Conservation (phyloP, 2,797 vertebrate species). For the Bothrops alternatus region DNA sequence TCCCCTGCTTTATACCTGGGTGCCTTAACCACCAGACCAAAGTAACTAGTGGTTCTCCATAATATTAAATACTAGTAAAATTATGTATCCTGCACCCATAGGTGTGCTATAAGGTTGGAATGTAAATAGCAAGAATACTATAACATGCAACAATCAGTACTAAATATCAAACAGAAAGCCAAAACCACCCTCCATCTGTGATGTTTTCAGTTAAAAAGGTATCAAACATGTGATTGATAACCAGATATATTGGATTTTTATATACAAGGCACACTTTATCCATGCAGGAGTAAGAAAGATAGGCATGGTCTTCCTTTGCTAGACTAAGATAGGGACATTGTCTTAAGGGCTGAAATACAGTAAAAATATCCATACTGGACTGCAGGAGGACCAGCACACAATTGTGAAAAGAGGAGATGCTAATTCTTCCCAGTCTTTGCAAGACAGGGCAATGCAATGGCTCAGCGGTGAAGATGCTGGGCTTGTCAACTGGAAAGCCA, state of each 20-base stretch:
- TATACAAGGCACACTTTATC: background rate
- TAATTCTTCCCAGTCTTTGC: background rate
- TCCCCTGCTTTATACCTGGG: background rate
- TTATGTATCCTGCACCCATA: background rate
- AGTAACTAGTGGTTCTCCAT: background rate
- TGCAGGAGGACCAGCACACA: background rate
- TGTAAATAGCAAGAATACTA: background rate
- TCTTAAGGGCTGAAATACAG: background rate
- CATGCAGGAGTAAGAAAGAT: background rate
- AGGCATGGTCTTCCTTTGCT: background rate
- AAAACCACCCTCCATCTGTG: background rate
- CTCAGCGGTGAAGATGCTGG: background rate
- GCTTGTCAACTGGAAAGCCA: background rate
- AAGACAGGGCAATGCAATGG: background rate
- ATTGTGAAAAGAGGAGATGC: background rate
- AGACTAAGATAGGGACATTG: background rate
- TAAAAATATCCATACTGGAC: background rate
- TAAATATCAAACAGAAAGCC: background rate
- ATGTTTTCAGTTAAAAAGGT: background rate
- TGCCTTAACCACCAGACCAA: background rate
- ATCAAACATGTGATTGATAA: background rate
- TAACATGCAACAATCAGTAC: background rate
- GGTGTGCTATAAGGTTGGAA: background rate
- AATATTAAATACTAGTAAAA: background rate
- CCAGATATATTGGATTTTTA: background rate